Percentiles rank a stretch among this genome's conserved stretches.
These are phyloP conservation scores for Dryocosmus kuriphilus DNA, from an alignment of 2,888 invertebrate genomes.

Conservation along the genomic window DNA sequence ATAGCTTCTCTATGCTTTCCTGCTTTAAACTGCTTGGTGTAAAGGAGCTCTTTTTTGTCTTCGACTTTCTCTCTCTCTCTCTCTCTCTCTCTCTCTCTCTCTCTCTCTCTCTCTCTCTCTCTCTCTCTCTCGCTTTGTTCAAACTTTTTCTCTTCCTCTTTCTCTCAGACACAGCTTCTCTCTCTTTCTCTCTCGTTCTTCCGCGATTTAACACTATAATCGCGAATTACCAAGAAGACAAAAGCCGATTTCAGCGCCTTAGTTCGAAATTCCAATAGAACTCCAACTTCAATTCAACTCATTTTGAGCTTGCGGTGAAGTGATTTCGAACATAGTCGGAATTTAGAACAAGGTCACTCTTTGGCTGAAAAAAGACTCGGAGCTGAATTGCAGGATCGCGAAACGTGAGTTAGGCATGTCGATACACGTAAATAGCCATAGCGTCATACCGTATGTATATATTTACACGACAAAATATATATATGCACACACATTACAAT, in stretches of 20 bases:
- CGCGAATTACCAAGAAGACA: not conserved
- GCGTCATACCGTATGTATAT: slow-evolving; percentile 65
- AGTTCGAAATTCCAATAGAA: not conserved
- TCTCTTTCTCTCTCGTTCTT: slow-evolving; percentile 5
- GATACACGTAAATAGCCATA: slow-evolving; percentile 58
- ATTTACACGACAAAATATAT: slow-evolving; percentile 56
- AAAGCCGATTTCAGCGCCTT: not conserved
- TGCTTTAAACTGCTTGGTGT: not conserved
- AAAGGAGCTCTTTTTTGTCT: slow-evolving; percentile 7
- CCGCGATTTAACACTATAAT: not conserved
- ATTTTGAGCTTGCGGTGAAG: not conserved
- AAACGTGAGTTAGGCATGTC: slow-evolving; percentile 52
- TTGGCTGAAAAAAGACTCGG: not conserved
- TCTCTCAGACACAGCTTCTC: slow-evolving; percentile 10
- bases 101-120: slow-evolving; percentile 7
- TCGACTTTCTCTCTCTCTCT: not conserved
- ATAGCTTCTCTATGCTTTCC: not conserved
- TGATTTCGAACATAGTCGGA: not conserved
- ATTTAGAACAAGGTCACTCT: not conserved
- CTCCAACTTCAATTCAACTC: not conserved
- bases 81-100: slow-evolving; percentile 9
- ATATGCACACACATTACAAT: slow-evolving; percentile 35
- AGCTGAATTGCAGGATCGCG: slow-evolving; percentile 48
- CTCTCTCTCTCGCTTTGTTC: not conserved
- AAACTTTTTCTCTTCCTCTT: slow-evolving; percentile 9